A percentile compares a stretch with the other conserved stretches of the same genome.
phyloP scores from a whole-genome alignment of 1,140 invertebrate species.

The Thrips palmi region DNA sequence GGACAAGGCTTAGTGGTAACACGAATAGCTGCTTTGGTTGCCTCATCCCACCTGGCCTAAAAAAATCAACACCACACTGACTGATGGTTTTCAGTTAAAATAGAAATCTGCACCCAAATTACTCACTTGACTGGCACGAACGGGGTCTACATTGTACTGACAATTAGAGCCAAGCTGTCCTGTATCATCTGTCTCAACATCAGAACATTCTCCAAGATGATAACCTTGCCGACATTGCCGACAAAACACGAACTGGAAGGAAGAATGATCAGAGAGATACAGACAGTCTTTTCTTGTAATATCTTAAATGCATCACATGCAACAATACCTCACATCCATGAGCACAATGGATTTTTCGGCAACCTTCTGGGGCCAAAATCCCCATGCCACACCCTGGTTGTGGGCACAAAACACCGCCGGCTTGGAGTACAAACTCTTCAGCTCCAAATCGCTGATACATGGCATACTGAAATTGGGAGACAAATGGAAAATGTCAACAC shows the following conservation, averaged over 20 bases:
- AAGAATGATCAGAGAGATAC: constrained; percentile 1
- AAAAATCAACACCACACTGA: too few relatives aligned
- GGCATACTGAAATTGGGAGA: constrained; percentile 46
- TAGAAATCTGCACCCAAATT: too few relatives aligned
- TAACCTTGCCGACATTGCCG: constrained; percentile 58
- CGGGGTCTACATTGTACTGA: constrained; percentile 43
- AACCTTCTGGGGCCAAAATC: constrained; percentile 53
- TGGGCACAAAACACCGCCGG: constrained; percentile 69
- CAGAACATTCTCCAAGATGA: constrained; percentile 53
- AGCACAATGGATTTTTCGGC: constrained; percentile 51
- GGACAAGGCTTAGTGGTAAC: constrained; percentile 75
- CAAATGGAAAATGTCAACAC: too few relatives aligned
- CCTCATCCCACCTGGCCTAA: constrained; percentile 63
- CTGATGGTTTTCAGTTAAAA: too few relatives aligned
- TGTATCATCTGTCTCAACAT: constrained; percentile 20
- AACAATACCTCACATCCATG: constrained; percentile 60
- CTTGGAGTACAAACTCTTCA: constrained; percentile 68
- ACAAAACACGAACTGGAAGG: constrained; percentile 78
- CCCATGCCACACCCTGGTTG: constrained; percentile 75
- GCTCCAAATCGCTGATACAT: constrained; percentile 70
- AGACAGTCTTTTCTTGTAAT: too few relatives aligned
- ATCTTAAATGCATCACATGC: constrained; percentile 21
- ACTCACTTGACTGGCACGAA: constrained; percentile 29
- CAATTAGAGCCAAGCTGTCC: constrained; percentile 20
- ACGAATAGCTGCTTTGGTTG: constrained; percentile 52